Evolutionary conservation across 2,113 vertebrate genomes (phyloP).

Genomic region (Brachypteracias leptosomus): DNA sequence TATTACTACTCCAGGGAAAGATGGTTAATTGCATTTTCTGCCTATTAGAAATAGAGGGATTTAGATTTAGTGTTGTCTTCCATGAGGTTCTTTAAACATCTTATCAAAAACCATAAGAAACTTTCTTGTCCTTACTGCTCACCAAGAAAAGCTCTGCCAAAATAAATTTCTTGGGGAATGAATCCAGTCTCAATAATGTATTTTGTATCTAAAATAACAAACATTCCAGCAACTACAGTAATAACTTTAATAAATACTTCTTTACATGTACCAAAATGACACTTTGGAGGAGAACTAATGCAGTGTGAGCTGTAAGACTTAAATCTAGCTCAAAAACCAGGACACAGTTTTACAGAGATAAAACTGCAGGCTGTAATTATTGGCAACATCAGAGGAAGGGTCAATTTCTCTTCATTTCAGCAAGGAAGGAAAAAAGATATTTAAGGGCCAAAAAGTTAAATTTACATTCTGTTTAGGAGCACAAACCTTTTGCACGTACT

Average conservation of each 20-base stretch:
- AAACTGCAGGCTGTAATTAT: background rate
- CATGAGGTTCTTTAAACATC: slow-evolving; percentile 21
- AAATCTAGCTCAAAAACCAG: background rate
- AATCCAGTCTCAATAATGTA: background rate
- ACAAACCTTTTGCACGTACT: accelerated
- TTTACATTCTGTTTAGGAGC: background rate
- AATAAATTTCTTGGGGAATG: background rate
- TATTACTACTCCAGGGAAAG: slow-evolving; percentile 32
- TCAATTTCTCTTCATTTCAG: background rate
- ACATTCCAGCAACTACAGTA: background rate
- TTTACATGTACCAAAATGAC: background rate
- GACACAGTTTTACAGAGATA: background rate
- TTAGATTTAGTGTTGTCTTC: slow-evolving; percentile 2
- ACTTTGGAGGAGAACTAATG: background rate
- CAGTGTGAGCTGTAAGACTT: background rate
- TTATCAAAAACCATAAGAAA: background rate
- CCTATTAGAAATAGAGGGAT: slow-evolving; percentile 21
- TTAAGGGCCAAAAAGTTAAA: background rate
- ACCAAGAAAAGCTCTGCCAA: background rate
- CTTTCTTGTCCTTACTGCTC: background rate
- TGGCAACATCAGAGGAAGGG: background rate
- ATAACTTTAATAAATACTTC: background rate
- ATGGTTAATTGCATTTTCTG: slow-evolving; percentile 38
- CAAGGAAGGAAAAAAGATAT: background rate
- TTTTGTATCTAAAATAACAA: background rate